Evolutionary conservation across 2,113 vertebrate species (phyloP), one percentile per base, ranked within the genome.

Genomic region (Cyphomyrus plagiostoma): DNA sequence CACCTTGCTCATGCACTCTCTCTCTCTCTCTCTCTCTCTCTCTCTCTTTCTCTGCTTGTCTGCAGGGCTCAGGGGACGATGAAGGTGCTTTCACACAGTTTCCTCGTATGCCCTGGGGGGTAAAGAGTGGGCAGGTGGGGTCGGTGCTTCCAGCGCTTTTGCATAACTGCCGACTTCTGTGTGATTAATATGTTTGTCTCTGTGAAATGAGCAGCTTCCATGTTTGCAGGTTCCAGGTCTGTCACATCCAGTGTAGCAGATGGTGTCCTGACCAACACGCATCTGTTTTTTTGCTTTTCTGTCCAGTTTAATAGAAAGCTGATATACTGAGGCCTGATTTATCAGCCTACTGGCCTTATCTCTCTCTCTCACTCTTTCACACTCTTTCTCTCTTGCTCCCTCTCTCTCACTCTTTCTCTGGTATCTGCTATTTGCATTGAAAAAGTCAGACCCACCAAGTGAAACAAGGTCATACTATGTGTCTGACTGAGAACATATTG

Each of bases 131-230:
- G 82, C 45, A 84, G 82, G 82, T 2, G 19, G 39, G 82, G 82
- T 46, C 21, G 21, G 42, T 23, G 82, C 45, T 46, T 45, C 19
- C 3, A n/a, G 21, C 10, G 5, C 74, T 13, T 42, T 86, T 80
- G 62, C 39, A 50, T 53, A 77, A 87, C 85, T 26, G 21, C 58
- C 30, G 46, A 62, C 46, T 77, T 49, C 85, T 45, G n/a, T 80
- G 62, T 90, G 39, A 90, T 77, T 87, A 77, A 87, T 86, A 45
- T 80, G 66, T 53, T 70, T 42, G 66, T 87, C 62, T 87, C 49
- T 56, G 30, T 26, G 84, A 74, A 90, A 30, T 70, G 62, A 90
- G 35, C 88, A 89, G 42, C 35, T 35, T 35, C 5, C 35, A 19
- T 19, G 6, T 39, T 77, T 80, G 26, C n/a, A 17, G 74, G 4